Evolutionary conservation across 2,888 invertebrate species (phyloP).

Genomic region (Lomographa bimaculata): DNA sequence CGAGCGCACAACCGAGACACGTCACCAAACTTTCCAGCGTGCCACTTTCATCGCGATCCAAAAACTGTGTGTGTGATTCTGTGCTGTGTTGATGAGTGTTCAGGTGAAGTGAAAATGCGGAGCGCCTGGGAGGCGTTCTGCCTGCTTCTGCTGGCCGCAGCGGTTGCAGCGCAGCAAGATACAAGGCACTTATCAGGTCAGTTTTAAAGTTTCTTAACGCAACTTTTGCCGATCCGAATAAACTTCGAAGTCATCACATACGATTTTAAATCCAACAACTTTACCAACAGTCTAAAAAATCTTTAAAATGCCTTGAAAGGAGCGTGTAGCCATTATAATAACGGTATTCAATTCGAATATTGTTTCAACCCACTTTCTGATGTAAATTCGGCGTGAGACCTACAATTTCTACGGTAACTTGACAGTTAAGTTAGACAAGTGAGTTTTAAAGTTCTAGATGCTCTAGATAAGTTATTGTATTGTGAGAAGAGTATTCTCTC

Average conservation of each 20-base stretch:
- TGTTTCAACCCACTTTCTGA: conserved; percentile 23
- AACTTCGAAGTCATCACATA: background rate
- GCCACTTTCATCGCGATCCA: conserved; percentile 60
- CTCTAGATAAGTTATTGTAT: background rate
- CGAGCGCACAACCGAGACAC: conserved; percentile 48
- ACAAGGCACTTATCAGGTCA: conserved; percentile 76
- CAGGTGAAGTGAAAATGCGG: conserved; percentile 66
- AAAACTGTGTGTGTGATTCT: conserved; percentile 46
- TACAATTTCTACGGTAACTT: conserved; percentile 9
- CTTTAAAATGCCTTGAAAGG: background rate
- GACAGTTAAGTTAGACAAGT: conserved; percentile 10
- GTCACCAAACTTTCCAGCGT: conserved; percentile 73
- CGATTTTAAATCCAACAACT: background rate
- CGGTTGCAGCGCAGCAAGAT: conserved; percentile 67
- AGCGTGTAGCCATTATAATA: conserved; percentile 13
- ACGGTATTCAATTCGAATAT: conserved; percentile 24
- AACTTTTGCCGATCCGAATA: conserved; percentile 4
- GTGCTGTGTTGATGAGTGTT: conserved; percentile 74
- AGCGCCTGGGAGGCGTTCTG: conserved; percentile 77
- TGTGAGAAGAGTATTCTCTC: too few relatives aligned
- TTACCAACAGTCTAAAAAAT: background rate
- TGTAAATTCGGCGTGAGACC: conserved; percentile 26
- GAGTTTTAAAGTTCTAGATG: conserved; percentile 5
- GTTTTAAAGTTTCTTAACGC: conserved; percentile 12
- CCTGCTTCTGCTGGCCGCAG: conserved; percentile 61